These are phyloP conservation scores for Drosophila recens DNA, from an alignment of 2,888 invertebrate genomes.

Conservation along the genomic window DNA sequence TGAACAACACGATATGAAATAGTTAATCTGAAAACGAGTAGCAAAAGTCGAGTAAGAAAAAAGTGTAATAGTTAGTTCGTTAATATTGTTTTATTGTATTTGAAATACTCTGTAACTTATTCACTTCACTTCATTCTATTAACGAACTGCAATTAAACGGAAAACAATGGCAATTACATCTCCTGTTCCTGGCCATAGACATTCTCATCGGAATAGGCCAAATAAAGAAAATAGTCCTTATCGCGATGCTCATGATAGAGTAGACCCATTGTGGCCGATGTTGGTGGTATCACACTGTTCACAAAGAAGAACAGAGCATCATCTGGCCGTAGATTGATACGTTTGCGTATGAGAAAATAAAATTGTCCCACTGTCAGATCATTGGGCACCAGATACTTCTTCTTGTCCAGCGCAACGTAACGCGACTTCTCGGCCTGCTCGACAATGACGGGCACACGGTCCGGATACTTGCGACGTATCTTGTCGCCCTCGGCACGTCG, in stretches of 20 bases:
- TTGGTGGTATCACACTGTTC: constrained; percentile 98
- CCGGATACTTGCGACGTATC: constrained; percentile 97
- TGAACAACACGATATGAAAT: constrained; percentile 29
- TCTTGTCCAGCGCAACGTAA: constrained; percentile 97
- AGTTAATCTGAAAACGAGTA: neutral
- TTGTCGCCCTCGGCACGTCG: constrained; percentile 97
- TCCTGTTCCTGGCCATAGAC: constrained; percentile 90
- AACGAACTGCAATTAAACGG: neutral
- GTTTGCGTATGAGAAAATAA: constrained; percentile 97
- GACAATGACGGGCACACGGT: constrained; percentile 97
- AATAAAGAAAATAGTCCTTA: constrained; percentile 99
- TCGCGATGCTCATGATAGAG: constrained; percentile 99
- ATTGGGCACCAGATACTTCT: constrained; percentile 97
- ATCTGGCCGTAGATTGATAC: constrained; percentile 97
- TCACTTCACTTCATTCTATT: neutral
- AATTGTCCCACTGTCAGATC: constrained; percentile 98
- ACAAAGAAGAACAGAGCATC: constrained; percentile 99
- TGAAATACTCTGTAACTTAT: neutral
- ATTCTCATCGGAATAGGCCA: constrained; percentile 99
- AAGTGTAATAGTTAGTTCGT: neutral
- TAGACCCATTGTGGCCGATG: constrained; percentile 97
- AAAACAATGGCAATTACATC: neutral
- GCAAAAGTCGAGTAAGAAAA: neutral
- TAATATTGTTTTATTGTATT: constrained; percentile 3
- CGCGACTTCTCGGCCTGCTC: constrained; percentile 98